A percentile compares a stretch with the other conserved stretches of the same genome.
phyloP scores from a whole-genome alignment of 2,888 invertebrate species.

The Agelastica alni region DNA sequence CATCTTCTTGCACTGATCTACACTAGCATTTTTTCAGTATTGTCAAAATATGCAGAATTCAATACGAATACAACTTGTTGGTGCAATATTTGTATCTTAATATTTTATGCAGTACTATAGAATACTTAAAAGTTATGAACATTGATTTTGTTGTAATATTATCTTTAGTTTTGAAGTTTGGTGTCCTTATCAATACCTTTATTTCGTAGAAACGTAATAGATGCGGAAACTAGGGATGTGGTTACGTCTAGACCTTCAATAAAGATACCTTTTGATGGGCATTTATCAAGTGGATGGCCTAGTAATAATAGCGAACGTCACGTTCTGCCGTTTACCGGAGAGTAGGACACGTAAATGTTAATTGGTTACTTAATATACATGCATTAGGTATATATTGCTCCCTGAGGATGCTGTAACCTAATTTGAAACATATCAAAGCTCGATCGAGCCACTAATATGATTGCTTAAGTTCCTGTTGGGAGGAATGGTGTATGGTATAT shows the following conservation, averaged over 20 bases:
- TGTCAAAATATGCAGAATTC: too few relatives aligned
- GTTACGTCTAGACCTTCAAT: conserved; percentile 6
- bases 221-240: background rate
- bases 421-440: conserved; percentile 21
- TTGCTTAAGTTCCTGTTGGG: too few relatives aligned
- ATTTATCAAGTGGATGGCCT: conserved; percentile 11
- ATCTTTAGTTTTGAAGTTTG: too few relatives aligned
- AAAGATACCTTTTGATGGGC: conserved; percentile 11
- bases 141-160: too few relatives aligned
- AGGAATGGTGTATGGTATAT: too few relatives aligned
- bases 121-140: too few relatives aligned
- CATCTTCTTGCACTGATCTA: too few relatives aligned
- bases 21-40: too few relatives aligned
- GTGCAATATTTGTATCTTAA: too few relatives aligned
- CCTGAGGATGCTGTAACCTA: conserved; percentile 19
- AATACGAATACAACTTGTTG: too few relatives aligned
- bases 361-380: conserved; percentile 25
- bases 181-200: background rate
- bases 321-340: conserved; percentile 13
- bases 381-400: conserved; percentile 21
- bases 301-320: conserved; percentile 17
- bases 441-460: background rate
- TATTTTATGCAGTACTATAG: too few relatives aligned
- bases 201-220: background rate
- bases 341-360: conserved; percentile 21